A percentile compares a stretch with the other conserved stretches of the same genome.
Evolutionary conservation across 2,888 invertebrate genomes (phyloP).

Genomic region (Melipona bicolor): DNA sequence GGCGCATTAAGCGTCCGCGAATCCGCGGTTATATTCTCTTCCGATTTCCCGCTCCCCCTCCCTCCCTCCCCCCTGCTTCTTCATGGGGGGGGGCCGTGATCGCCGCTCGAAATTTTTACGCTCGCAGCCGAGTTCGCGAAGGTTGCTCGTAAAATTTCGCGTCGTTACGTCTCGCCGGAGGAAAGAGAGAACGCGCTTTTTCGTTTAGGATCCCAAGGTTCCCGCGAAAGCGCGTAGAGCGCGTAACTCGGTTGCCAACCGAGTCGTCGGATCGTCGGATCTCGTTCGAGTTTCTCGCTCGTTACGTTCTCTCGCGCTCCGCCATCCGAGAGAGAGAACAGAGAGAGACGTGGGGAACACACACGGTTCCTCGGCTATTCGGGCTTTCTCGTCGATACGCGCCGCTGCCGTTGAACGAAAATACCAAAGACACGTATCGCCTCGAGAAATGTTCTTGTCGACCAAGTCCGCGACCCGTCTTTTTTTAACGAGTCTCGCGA

Average conservation of each 20-base stretch:
- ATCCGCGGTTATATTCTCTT: neutral
- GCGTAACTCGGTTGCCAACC: constrained; percentile 22
- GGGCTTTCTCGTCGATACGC: constrained; percentile 33
- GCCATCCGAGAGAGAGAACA: neutral
- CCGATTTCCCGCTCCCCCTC: neutral
- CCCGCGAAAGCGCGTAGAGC: neutral
- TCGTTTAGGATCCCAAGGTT: neutral
- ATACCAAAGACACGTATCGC: constrained; percentile 39
- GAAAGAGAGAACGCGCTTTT: neutral
- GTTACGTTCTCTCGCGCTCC: neutral
- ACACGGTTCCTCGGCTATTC: neutral
- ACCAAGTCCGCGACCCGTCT: constrained; percentile 18
- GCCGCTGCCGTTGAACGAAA: constrained; percentile 22
- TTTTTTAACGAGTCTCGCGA: constrained; percentile 43
- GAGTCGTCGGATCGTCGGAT: constrained; percentile 53
- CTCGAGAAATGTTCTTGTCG: constrained; percentile 16
- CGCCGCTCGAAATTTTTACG: neutral
- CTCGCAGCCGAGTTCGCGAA: neutral
- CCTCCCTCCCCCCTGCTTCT: no score
- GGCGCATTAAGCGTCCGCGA: constrained; percentile 5
- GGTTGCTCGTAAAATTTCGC: neutral
- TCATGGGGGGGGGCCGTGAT: neutral
- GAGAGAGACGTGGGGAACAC: neutral
- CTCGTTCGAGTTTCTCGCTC: constrained; percentile 35
- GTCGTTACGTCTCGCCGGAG: neutral